Conservation (phyloP, 1,140 invertebrate genomes). For the Halesus radiatus region DNA sequence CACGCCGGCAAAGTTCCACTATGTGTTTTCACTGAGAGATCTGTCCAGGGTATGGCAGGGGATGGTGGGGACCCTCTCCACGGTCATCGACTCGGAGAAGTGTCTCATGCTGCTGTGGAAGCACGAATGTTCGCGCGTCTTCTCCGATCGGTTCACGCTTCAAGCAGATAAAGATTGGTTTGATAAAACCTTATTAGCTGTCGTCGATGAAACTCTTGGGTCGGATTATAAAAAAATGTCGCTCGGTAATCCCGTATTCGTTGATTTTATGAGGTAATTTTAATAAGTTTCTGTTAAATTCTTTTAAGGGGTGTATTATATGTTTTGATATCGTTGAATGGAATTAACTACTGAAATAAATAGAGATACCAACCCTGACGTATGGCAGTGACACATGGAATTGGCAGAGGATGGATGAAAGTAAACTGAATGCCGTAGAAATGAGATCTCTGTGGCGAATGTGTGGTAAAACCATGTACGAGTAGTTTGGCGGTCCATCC, state of each 20-base stretch:
- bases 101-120: constrained; percentile 93
- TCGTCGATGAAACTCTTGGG: constrained; percentile 79
- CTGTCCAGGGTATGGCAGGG: constrained; percentile 97
- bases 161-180: constrained; percentile 87
- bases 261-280: constrained; percentile 90
- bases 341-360: too few relatives aligned
- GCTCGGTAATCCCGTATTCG: constrained; percentile 84
- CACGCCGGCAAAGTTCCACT: constrained; percentile 97
- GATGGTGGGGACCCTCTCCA: constrained; percentile 92
- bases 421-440: too few relatives aligned
- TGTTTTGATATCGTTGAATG: too few relatives aligned
- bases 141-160: constrained; percentile 90
- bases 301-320: too few relatives aligned
- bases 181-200: constrained; percentile 76
- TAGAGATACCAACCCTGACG: too few relatives aligned
- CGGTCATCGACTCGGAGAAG: constrained; percentile 85
- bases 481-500: too few relatives aligned
- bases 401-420: too few relatives aligned
- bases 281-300: not conserved
- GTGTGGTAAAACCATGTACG: too few relatives aligned
- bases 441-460: too few relatives aligned
- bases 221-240: constrained; percentile 78
- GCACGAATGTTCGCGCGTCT: constrained; percentile 93
- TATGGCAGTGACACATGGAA: too few relatives aligned
- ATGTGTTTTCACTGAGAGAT: constrained; percentile 95